Percentiles rank a stretch among this genome's conserved stretches.
phyloP scores from a whole-genome alignment of 1,140 invertebrate species.

The Lasioglossum baleicum region DNA sequence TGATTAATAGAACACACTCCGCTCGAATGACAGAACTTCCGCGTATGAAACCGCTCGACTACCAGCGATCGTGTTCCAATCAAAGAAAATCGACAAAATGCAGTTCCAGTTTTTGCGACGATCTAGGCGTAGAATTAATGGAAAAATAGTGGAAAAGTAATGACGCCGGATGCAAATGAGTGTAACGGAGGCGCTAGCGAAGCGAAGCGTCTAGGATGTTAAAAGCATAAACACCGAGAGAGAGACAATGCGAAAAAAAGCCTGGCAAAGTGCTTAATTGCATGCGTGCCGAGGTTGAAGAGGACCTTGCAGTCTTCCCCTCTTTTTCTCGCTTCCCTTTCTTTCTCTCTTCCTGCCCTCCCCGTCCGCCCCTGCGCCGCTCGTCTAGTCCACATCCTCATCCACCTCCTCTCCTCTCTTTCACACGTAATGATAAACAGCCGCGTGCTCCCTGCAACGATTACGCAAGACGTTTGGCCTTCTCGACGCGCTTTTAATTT shows the following conservation, averaged over 20 bases:
- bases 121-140: too few species aligned
- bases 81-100: too few species aligned
- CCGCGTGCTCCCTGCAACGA: slow-evolving; percentile 63
- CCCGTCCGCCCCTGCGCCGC: slow-evolving; percentile 11
- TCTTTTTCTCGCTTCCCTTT: neutral
- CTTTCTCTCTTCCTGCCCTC: neutral
- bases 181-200: neutral
- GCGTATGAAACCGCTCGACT: too few species aligned
- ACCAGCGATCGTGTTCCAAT: too few species aligned
- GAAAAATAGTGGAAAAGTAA: neutral
- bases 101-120: too few species aligned
- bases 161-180: neutral
- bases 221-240: slow-evolving; percentile 28
- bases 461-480: slow-evolving; percentile 69
- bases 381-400: too few species aligned
- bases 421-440: slow-evolving; percentile 66
- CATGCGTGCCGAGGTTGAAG: slow-evolving; percentile 34
- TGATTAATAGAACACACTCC: too few species aligned
- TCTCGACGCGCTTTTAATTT: slow-evolving; percentile 73
- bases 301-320: slow-evolving; percentile 48
- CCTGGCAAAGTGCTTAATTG: slow-evolving; percentile 49
- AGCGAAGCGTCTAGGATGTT: slow-evolving; percentile 1
- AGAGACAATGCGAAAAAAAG: slow-evolving; percentile 22
- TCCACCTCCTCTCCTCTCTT: slow-evolving; percentile 52
- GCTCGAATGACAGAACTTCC: too few species aligned